Base-by-base conservation (phyloP, 2,797 vertebrate species). In the Spinus pinus region DNA sequence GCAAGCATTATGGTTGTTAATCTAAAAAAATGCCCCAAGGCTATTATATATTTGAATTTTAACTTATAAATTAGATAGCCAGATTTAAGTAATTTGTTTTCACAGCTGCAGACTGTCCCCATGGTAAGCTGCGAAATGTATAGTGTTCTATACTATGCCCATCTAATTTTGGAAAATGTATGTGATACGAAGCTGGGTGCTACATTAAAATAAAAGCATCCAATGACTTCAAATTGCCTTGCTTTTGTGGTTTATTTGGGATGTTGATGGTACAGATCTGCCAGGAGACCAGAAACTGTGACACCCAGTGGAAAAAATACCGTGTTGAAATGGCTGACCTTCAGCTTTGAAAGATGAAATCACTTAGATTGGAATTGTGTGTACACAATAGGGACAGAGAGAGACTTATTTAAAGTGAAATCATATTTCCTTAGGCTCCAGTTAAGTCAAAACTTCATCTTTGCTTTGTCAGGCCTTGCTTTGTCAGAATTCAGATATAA, bases 31-130 rank as follows among this genome's bases (percentile, higher is more conserved):
- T 90, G 82, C 69, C 88, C 70, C 23, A 17, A 85, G 90, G 85
- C 88, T 96, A 83, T 92, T 95, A 94, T 95, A 93, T 97, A 94
- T 94, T 96, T 97, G 91, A 90, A 94, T 97, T 96, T 95, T 97
- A 96, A 97, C 86, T 96, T 96, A 91, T 87, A 61, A 96, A 92
- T 75, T 95, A 87, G 83, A 94, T 96, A 94, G 75, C 69, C 77
- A 85, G 86, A 83, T 95, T 91, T 91, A 96, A 97, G 94, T 94
- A 97, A 97, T 88, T 95, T 96, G 95, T 97, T 96, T 97, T 98
- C 96, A 97, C 96, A 97, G 93, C 97, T 97, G 94, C 96, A 96
- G 94, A 93, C 95, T 95, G 81, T 97, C 91, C 94, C 74, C 14
- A 20, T 96, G 96, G 93, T 97, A 94, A 88, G 93, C 91, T 95